Conservation (phyloP, 1,140 invertebrate species). For the Polypedilum pembai region DNA sequence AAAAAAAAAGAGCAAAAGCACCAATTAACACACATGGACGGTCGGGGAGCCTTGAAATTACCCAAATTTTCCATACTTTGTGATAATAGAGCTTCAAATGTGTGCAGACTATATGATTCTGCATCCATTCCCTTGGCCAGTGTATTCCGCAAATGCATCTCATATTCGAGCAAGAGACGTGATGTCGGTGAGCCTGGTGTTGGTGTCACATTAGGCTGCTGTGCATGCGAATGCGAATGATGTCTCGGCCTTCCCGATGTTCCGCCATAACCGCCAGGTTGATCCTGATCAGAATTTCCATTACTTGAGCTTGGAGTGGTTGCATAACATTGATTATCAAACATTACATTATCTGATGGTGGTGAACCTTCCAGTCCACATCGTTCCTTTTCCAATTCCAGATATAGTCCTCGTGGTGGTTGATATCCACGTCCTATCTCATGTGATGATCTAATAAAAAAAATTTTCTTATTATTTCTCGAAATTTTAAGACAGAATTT, state of each 20-base stretch:
- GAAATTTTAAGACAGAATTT: background rate
- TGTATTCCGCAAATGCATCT: constrained; percentile 89
- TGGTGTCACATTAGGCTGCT: constrained; percentile 54
- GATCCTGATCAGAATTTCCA: constrained; percentile 79
- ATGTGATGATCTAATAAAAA: constrained; percentile 50
- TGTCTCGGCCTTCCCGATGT: constrained; percentile 47
- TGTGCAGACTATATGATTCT: constrained; percentile 87
- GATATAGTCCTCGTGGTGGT: constrained; percentile 58
- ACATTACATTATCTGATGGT: constrained; percentile 84
- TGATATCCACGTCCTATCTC: constrained; percentile 50
- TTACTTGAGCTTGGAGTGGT: constrained; percentile 86
- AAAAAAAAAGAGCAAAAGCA: constrained; percentile 17
- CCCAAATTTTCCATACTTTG: constrained; percentile 94
- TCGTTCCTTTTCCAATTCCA: constrained; percentile 71
- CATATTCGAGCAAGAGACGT: constrained; percentile 81
- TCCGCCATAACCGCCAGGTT: constrained; percentile 55
- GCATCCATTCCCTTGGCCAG: constrained; percentile 91
- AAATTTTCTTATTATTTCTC: background rate
- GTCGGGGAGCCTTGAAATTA: constrained; percentile 41
- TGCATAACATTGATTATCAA: constrained; percentile 89
- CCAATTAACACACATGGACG: constrained; percentile 26
- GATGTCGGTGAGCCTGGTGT: constrained; percentile 81
- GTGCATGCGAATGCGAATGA: constrained; percentile 47
- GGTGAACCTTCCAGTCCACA: constrained; percentile 69
- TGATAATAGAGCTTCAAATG: constrained; percentile 83